phyloP scores from a whole-genome alignment of 2,888 invertebrate genomes.

The Mythimna pallens region DNA sequence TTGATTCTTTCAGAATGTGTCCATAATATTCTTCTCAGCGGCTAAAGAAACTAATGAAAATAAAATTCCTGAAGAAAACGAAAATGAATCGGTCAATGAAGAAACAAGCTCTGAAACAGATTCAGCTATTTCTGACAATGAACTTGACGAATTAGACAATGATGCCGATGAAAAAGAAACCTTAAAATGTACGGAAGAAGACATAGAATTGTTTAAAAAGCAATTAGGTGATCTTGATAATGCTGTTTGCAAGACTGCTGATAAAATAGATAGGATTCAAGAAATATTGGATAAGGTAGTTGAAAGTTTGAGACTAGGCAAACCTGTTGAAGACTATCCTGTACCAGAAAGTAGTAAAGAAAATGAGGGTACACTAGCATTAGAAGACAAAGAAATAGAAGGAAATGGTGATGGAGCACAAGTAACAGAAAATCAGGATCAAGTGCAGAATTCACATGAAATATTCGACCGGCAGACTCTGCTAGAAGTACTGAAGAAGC shows the following conservation, averaged over 20 bases:
- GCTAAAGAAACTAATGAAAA: conserved; percentile 90
- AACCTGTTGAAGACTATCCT: conserved; percentile 75
- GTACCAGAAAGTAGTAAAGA: conserved; percentile 50
- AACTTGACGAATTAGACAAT: conserved; percentile 61
- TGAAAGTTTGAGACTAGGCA: conserved; percentile 81
- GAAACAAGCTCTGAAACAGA: conserved; percentile 77
- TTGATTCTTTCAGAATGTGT: conserved; percentile 87
- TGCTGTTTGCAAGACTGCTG: conserved; percentile 89
- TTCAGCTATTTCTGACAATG: conserved; percentile 76
- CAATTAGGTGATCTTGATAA: conserved; percentile 88
- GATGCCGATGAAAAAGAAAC: conserved; percentile 75
- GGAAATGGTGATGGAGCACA: conserved; percentile 61
- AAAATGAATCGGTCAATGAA: conserved; percentile 60
- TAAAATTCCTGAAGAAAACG: conserved; percentile 83
- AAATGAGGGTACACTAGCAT: conserved; percentile 6
- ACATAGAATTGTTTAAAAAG: conserved; percentile 87
- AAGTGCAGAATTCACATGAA: conserved; percentile 89
- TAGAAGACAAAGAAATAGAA: too few relatives aligned
- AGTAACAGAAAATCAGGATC: conserved; percentile 78
- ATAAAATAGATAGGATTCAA: conserved; percentile 90
- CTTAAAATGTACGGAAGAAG: conserved; percentile 78
- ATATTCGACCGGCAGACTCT: conserved; percentile 93
- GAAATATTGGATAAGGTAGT: conserved; percentile 85
- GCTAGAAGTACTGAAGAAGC: conserved; percentile 92
- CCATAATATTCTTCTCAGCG: conserved; percentile 98